These are phyloP conservation scores for Galaxias olidus DNA, from an alignment of 2,797 vertebrate species.

Conservation along the genomic window DNA sequence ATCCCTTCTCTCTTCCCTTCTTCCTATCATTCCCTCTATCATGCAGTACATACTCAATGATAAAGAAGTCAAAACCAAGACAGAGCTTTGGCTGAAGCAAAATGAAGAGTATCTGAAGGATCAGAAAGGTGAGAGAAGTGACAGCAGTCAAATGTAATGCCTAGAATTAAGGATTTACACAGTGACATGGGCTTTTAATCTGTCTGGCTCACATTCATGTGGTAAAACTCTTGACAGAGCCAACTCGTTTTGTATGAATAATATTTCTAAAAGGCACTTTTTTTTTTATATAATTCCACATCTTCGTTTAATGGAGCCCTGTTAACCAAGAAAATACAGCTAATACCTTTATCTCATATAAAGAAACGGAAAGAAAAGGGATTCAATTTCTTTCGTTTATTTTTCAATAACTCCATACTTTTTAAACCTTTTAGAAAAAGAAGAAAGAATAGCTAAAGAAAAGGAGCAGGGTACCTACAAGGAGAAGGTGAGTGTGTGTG, in stretches of 20 bases:
- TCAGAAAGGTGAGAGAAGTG: conserved; percentile 82
- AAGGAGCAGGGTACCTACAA: conserved; percentile 95
- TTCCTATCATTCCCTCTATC: conserved; percentile 35
- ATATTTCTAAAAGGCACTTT: too few relatives aligned
- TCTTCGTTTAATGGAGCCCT: background rate
- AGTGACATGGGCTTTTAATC: background rate
- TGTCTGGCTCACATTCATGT: too few relatives aligned
- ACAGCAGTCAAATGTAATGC: background rate
- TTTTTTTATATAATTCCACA: too few relatives aligned
- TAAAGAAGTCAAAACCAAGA: conserved; percentile 89
- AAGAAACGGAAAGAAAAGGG: too few relatives aligned
- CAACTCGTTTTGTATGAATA: too few relatives aligned
- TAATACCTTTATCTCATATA: too few relatives aligned
- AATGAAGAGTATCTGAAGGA: conserved; percentile 93
- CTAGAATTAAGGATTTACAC: background rate
- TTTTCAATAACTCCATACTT: background rate
- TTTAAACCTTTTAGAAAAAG: conserved; percentile 83
- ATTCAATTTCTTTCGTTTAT: background rate
- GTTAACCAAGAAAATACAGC: too few relatives aligned
- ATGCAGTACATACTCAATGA: conserved; percentile 93
- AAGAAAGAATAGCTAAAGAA: conserved; percentile 91
- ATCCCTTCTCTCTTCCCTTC: background rate
- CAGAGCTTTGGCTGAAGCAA: conserved; percentile 94
- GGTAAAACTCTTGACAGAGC: too few relatives aligned
- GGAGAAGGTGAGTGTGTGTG: conserved; percentile 82